These are phyloP conservation scores for Chinchilla lanigera DNA, from an alignment of 2,113 vertebrate species.

Conservation along the genomic window DNA sequence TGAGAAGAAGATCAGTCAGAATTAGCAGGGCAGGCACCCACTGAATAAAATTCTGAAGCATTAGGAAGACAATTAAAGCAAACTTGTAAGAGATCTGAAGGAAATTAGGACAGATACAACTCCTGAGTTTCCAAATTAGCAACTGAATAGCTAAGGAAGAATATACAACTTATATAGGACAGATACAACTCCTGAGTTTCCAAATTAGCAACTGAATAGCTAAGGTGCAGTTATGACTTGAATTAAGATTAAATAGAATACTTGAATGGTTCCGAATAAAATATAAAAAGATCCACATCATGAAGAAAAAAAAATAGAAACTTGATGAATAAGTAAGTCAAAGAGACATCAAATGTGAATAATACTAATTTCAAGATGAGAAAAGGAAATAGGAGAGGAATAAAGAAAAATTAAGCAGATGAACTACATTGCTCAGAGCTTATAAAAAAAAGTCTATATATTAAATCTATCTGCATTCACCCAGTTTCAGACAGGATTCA, in stretches of 20 bases:
- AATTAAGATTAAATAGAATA: neutral
- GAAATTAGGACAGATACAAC: neutral
- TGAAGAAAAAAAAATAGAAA: neutral
- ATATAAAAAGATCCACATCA: neutral
- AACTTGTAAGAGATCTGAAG: neutral
- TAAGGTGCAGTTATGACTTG: neutral
- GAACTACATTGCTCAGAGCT: neutral
- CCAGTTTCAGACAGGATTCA: neutral
- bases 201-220: neutral
- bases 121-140: conserved; percentile 22
- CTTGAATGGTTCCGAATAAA: neutral
- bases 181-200: neutral
- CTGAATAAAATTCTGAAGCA: neutral
- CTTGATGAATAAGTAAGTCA: neutral
- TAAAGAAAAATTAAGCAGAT: neutral
- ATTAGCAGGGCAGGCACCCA: neutral
- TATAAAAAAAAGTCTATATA: neutral
- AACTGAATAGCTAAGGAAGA: neutral
- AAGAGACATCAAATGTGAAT: neutral
- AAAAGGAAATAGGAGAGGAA: neutral
- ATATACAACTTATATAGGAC: neutral
- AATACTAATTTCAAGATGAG: neutral
- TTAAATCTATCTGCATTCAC: neutral
- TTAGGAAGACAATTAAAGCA: neutral
- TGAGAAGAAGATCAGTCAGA: neutral